Percentiles rank a stretch among this genome's conserved stretches.
phyloP scores from a whole-genome alignment of 2,113 vertebrate genomes.

The Urocolius indicus region DNA sequence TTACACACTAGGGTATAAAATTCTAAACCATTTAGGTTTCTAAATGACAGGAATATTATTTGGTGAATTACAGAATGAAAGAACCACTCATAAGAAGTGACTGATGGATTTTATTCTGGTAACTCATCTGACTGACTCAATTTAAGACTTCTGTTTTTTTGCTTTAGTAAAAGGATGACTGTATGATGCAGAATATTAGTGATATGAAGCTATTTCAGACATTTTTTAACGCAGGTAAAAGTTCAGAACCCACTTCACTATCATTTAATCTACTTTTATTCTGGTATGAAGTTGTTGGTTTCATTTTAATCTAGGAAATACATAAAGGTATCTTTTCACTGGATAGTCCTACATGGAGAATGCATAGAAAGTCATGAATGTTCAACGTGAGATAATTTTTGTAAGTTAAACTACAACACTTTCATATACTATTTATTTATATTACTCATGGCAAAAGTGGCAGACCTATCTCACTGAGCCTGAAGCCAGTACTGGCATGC shows the following conservation, averaged over 20 bases:
- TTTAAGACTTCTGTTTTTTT: neutral
- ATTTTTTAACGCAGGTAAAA: neutral
- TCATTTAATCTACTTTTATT: neutral
- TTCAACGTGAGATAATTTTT: neutral
- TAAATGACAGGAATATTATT: neutral
- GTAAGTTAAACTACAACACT: neutral
- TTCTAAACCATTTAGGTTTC: neutral
- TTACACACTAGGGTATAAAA: neutral
- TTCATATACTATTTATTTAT: neutral
- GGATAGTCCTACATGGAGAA: neutral
- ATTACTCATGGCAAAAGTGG: neutral
- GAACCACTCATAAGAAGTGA: neutral
- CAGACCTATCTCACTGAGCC: rapidly evolving
- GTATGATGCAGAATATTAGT: neutral
- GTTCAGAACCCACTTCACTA: neutral
- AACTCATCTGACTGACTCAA: neutral
- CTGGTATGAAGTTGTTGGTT: neutral
- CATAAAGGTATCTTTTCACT: neutral
- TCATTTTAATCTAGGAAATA: neutral
- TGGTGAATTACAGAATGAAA: neutral
- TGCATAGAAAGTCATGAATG: rapidly evolving
- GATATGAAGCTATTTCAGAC: neutral
- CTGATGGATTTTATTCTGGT: neutral
- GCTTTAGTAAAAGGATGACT: neutral
- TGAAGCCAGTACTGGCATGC: neutral